Evolutionary conservation across 2,113 vertebrate species (phyloP), one percentile per base, ranked within the genome.

Genomic region (Alligator mississippiensis): DNA sequence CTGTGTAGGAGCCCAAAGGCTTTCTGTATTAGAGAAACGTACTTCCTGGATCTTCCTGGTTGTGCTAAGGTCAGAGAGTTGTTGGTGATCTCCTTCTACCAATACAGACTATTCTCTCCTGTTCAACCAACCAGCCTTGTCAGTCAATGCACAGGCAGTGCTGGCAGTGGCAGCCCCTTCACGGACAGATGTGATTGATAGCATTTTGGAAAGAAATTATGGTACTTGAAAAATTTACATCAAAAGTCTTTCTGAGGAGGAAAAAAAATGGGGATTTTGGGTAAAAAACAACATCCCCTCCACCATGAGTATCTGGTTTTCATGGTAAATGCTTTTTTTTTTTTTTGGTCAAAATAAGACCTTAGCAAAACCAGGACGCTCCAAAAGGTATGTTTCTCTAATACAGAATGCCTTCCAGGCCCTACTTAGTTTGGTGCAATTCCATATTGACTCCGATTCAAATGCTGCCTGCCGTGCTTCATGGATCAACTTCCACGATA

Each of bases 1-100:
- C 2, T 0, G 10, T 11, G 9, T 30, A 81, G n/a, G 54, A 3
- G 1, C 10, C 15, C 3, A 8, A 47, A 38, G 11, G 70, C 11
- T 38, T 24, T 74, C 34, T 47, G 12, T 25, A 47, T 47, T 47
- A 47, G 34, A 74, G 34, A 38, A 19, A 24, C 34, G 24, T 38
- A 21, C 16, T 10, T 70, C 11, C 10, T 68, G 15, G 17, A 68
- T n/a, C 30, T 38, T 21, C 17, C 68, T 38, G 68, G 18, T 34
- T 72, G 30, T 72, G 30, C 5, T 34, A 38, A 2, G 19, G 30
- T 18, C 66, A 38, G 34, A 22, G 21, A 24, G 18, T 34, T 22
- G 21, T 13, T 74, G 70, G 21, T 25, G 22, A 34, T 34, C 30
- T 17, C 30, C 6, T 24, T 74, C 34, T 74, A 22, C 13, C 38